Evolutionary conservation across 2,797 vertebrate genomes (phyloP).

Genomic region (Epinephelus malabaricus): DNA sequence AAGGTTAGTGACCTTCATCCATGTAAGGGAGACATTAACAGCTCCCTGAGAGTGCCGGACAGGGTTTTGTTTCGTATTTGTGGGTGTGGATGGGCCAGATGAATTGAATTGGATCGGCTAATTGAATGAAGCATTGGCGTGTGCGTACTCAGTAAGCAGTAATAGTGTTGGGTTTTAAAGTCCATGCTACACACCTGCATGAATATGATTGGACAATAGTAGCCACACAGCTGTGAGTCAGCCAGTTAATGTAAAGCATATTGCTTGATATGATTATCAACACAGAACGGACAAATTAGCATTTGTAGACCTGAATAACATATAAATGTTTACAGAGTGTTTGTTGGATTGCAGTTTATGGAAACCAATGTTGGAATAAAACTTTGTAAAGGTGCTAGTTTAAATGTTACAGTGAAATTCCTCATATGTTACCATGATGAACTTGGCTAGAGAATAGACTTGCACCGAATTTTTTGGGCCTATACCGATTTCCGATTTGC

Average conservation of each 20-base stretch:
- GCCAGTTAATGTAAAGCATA: neutral
- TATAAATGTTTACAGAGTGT: neutral
- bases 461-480: no score
- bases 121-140: neutral
- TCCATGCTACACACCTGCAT: no score
- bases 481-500: no score
- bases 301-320: neutral
- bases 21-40: no score
- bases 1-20: conserved; percentile 88
- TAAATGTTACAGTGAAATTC: neutral
- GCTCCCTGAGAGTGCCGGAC: neutral
- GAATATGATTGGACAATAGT: no score
- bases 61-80: conserved; percentile 11
- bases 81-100: neutral
- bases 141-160: no score
- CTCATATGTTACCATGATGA: no score
- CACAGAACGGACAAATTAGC: neutral
- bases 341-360: neutral
- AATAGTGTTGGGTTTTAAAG: no score
- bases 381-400: neutral
- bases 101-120: neutral
- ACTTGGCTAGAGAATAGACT: neutral
- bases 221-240: no score
- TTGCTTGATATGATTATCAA: neutral
- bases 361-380: neutral